A percentile compares a stretch with the other conserved stretches of the same genome.
Conservation (phyloP, 1,140 invertebrate genomes). For the Zaprionus africanus region DNA sequence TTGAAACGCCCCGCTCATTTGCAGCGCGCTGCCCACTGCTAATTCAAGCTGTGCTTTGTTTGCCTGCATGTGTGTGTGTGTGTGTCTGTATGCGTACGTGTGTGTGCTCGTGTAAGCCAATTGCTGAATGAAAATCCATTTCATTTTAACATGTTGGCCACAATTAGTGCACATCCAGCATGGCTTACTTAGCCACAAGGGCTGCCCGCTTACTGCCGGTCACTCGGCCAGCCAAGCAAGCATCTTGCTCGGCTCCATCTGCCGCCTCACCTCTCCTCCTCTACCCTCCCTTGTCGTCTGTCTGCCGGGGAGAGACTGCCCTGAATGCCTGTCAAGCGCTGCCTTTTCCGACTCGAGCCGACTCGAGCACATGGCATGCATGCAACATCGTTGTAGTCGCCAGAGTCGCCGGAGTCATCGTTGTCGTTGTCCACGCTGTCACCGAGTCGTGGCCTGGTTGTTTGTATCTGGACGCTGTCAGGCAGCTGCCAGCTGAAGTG, state of each 20-base stretch:
- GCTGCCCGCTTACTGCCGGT: slow-evolving; percentile 7
- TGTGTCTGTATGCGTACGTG: slow-evolving; percentile 9
- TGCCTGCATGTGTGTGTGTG: not conserved
- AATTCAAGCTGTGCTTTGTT: slow-evolving; percentile 32
- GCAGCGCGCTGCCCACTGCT: slow-evolving; percentile 20
- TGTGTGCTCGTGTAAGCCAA: slow-evolving; percentile 52
- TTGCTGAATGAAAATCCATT: slow-evolving; percentile 83
- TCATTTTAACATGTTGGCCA: slow-evolving; percentile 82
- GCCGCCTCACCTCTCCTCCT: not conserved
- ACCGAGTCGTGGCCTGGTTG: slow-evolving; percentile 28
- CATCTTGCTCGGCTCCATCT: not conserved
- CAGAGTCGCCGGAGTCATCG: slow-evolving; percentile 25
- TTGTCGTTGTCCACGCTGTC: slow-evolving; percentile 29
- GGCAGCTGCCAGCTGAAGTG: slow-evolving; percentile 80
- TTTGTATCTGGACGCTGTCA: slow-evolving; percentile 76
- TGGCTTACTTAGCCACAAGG: slow-evolving; percentile 54
- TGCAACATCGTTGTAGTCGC: slow-evolving; percentile 48
- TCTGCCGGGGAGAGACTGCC: slow-evolving; percentile 9
- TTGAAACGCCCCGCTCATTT: slow-evolving; percentile 65
- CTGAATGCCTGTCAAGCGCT: slow-evolving; percentile 55
- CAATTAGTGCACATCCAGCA: slow-evolving; percentile 78
- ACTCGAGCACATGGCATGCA: slow-evolving; percentile 61
- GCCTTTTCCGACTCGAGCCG: slow-evolving; percentile 10
- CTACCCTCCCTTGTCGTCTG: not conserved
- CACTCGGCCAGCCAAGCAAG: slow-evolving; percentile 14